Evolutionary conservation across 2,113 vertebrate species (phyloP).

Genomic region (Platichthys flesus): DNA sequence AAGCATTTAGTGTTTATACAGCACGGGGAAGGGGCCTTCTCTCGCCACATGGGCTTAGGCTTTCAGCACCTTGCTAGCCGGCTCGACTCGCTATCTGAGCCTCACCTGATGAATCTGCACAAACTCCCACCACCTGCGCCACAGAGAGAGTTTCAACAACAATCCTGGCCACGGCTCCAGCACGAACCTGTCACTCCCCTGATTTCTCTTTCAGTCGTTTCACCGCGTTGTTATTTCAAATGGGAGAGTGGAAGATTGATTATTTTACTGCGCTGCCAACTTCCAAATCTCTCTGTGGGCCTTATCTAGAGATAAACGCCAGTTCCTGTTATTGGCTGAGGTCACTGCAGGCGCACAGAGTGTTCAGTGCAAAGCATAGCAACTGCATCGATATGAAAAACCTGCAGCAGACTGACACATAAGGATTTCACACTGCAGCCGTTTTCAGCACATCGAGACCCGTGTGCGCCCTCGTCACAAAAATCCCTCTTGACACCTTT

Average conservation of each 20-base stretch:
- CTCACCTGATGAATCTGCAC: conserved; percentile 60
- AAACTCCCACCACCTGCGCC: conserved; percentile 64
- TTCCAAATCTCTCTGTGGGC: conserved; percentile 65
- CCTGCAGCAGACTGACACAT: background rate
- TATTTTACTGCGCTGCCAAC: conserved; percentile 38
- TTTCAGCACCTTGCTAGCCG: conserved; percentile 76
- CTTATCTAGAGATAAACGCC: conserved; percentile 63
- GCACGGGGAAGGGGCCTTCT: conserved; percentile 67
- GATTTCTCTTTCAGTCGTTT: conserved; percentile 64
- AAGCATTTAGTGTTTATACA: conserved; percentile 75
- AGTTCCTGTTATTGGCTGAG: conserved; percentile 45
- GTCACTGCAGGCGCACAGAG: conserved; percentile 54
- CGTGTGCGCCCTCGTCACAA: background rate
- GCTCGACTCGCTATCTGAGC: conserved; percentile 55
- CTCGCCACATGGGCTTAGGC: conserved; percentile 63
- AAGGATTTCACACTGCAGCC: too few relatives aligned
- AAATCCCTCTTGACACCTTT: background rate
- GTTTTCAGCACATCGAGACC: too few relatives aligned
- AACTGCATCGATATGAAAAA: conserved; percentile 15
- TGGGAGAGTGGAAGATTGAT: conserved; percentile 72
- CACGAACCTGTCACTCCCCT: conserved; percentile 55
- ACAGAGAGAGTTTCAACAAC: conserved; percentile 49
- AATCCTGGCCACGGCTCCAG: conserved; percentile 57
- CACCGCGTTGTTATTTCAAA: conserved; percentile 63
- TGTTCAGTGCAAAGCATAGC: conserved; percentile 31